These are phyloP conservation scores for Diarsia rubi DNA, from an alignment of 2,888 invertebrate species.

Conservation along the genomic window DNA sequence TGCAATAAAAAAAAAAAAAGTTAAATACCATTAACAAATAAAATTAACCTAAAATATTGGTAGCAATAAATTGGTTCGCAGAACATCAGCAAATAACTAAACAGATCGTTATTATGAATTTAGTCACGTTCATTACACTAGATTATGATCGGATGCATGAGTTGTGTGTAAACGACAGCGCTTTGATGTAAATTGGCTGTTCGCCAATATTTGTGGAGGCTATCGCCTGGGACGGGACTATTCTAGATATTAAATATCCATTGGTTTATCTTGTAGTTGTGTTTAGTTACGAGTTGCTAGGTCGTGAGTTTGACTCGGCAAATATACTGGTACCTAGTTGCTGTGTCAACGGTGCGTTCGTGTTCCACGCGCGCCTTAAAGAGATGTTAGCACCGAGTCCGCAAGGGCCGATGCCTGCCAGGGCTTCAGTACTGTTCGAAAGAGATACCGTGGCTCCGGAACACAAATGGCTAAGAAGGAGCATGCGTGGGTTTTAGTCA, in stretches of 20 bases:
- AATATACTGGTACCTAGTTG: too few relatives aligned
- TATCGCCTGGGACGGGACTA: neutral
- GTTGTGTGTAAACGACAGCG: conserved; percentile 33
- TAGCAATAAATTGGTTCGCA: conserved; percentile 25
- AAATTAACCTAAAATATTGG: too few relatives aligned
- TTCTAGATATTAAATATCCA: conserved; percentile 18
- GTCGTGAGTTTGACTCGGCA: neutral
- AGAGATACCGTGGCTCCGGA: too few relatives aligned
- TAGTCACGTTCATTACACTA: conserved; percentile 25
- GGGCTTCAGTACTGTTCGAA: too few relatives aligned
- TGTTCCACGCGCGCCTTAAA: too few relatives aligned
- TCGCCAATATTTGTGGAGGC: conserved; percentile 40
- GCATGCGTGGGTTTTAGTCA: too few relatives aligned
- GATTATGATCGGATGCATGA: conserved; percentile 38
- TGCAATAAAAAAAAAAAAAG: too few relatives aligned
- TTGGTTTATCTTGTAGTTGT: neutral
- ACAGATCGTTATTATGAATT: conserved; percentile 32
- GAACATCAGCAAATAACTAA: conserved; percentile 22
- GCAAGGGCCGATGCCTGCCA: too few relatives aligned
- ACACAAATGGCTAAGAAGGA: too few relatives aligned
- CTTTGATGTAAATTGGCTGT: conserved; percentile 42
- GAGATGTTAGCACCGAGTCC: too few relatives aligned
- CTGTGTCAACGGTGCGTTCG: too few relatives aligned
- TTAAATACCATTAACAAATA: too few relatives aligned
- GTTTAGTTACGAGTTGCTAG: neutral